These are phyloP conservation scores for Neocrepidodera transversa DNA, from an alignment of 2,888 invertebrate species.

Conservation along the genomic window DNA sequence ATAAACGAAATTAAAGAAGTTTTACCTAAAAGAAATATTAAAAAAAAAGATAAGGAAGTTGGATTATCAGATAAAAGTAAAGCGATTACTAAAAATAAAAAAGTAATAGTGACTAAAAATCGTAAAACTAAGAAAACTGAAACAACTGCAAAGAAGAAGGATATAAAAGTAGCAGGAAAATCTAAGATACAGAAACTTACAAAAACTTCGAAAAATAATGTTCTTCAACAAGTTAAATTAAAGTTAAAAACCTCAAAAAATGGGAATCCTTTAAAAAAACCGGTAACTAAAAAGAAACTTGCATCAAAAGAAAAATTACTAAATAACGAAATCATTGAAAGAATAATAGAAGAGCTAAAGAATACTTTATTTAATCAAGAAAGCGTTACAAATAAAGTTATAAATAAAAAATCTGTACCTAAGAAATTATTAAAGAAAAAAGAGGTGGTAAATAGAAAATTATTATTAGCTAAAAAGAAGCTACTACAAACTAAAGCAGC, in stretches of 20 bases:
- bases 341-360: constrained; percentile 26
- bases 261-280: constrained; percentile 9
- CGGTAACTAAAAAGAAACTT: neutral
- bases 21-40: neutral
- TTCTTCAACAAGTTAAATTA: neutral
- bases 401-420: neutral
- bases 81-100: constrained; percentile 5
- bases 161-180: neutral
- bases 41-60: neutral
- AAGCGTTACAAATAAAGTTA: neutral
- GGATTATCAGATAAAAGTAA: constrained; percentile 9
- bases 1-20: constrained; percentile 1
- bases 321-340: constrained; percentile 28
- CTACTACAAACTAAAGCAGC: constrained; percentile 7
- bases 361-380: constrained; percentile 26
- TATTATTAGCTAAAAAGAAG: constrained; percentile 8
- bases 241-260: constrained; percentile 1
- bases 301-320: neutral
- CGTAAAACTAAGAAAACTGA: constrained; percentile 3
- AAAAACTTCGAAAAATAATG: neutral
- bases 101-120: no score
- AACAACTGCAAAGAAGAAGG: neutral
- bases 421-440: constrained; percentile 1
- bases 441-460: neutral
- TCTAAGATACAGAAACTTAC: neutral